A percentile compares a stretch with the other conserved stretches of the same genome.
Conservation (phyloP, 2,888 invertebrate species). For the Drosophila testacea region DNA sequence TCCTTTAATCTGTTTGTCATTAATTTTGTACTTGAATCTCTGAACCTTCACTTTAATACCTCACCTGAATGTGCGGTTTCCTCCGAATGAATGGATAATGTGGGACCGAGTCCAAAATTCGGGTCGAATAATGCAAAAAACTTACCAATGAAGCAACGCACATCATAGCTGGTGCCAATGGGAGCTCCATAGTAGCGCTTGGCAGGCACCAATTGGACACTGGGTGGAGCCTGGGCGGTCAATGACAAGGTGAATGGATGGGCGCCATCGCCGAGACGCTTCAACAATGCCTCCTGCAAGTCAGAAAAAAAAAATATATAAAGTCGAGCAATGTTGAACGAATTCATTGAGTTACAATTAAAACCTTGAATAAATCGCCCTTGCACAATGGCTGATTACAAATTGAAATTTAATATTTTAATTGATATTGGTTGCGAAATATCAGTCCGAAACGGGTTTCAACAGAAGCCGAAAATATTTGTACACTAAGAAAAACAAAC, state of each 20-base stretch:
- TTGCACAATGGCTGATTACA: conserved; percentile 4
- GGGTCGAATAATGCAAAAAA: conserved; percentile 40
- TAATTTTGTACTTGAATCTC: neutral
- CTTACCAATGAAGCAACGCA: conserved; percentile 94
- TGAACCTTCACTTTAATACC: conserved; percentile 5
- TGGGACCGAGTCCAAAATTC: conserved; percentile 2
- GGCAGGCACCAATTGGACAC: conserved; percentile 95
- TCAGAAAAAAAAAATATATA: neutral
- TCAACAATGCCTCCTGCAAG: conserved; percentile 91
- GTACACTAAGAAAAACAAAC: neutral
- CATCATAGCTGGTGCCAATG: conserved; percentile 95
- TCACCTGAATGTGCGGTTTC: conserved; percentile 27
- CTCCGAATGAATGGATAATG: conserved; percentile 17
- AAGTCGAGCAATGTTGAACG: too few relatives aligned
- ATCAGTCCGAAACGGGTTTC: neutral
- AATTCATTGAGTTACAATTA: too few relatives aligned
- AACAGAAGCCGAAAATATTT: neutral
- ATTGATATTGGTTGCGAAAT: conserved; percentile 34
- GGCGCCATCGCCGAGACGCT: conserved; percentile 91
- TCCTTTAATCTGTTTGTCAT: conserved; percentile 3
- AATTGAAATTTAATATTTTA: conserved; percentile 39
- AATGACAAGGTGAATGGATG: conserved; percentile 93
- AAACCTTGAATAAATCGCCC: neutral
- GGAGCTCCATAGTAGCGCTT: conserved; percentile 96
- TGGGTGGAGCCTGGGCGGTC: conserved; percentile 94